Evolutionary conservation across 2,888 invertebrate species (phyloP).

Genomic region (Trilocha varians): DNA sequence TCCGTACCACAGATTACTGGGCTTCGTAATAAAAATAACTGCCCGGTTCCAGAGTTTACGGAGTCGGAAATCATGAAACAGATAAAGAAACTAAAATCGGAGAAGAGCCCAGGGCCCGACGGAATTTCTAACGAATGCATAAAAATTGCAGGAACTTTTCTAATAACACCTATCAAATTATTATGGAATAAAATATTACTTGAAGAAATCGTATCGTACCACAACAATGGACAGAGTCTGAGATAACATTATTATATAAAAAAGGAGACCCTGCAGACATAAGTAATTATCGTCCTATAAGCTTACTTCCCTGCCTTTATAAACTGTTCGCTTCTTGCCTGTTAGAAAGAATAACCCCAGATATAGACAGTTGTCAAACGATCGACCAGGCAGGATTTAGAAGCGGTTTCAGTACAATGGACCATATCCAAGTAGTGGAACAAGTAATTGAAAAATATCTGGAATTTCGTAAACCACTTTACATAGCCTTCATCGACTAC

Average conservation of each 20-base stretch:
- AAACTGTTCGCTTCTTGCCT: constrained; percentile 8
- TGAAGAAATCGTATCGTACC: constrained; percentile 11
- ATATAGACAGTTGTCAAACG: neutral
- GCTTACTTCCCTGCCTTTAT: constrained; percentile 7
- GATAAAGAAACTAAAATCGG: constrained; percentile 10
- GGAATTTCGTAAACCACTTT: constrained; percentile 1
- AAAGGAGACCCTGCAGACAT: constrained; percentile 17
- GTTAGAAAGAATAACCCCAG: neutral
- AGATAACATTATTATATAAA: constrained; percentile 16
- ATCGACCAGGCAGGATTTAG: constrained; percentile 3
- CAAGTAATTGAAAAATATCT: constrained; percentile 1
- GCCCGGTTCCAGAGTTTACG: too few species aligned
- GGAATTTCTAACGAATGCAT: constrained; percentile 15
- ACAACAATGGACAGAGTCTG: constrained; percentile 11
- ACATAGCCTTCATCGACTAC: constrained; percentile 4
- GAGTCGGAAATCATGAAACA: constrained; percentile 9
- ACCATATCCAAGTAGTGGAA: constrained; percentile 1
- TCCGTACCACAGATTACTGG: too few species aligned
- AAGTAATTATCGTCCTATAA: constrained; percentile 12
- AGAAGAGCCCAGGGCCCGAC: constrained; percentile 15
- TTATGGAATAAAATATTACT: constrained; percentile 13
- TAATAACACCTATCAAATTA: constrained; percentile 9
- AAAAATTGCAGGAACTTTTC: constrained; percentile 8
- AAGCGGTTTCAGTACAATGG: too few species aligned
- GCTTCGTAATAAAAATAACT: too few species aligned